Percentiles rank a stretch among this genome's conserved stretches.
phyloP scores from a whole-genome alignment of 2,888 invertebrate species.

The Elysia crispata region DNA sequence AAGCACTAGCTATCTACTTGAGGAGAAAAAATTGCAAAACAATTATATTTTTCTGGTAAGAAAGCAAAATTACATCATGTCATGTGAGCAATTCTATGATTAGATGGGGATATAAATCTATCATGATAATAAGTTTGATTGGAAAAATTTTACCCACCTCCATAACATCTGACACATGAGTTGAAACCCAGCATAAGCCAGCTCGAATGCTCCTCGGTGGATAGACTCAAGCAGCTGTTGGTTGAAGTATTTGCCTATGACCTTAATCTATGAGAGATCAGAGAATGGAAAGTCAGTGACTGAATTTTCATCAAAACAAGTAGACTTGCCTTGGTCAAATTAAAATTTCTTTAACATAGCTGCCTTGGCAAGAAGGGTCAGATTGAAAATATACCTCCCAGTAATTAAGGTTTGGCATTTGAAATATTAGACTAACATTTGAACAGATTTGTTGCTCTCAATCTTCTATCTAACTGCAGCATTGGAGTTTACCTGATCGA shows the following conservation, averaged over 20 bases:
- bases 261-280: conserved; percentile 60
- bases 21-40: too few relatives aligned
- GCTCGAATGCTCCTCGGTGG: conserved; percentile 98
- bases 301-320: background rate
- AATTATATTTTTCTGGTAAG: too few relatives aligned
- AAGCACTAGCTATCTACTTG: too few relatives aligned
- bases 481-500: conserved; percentile 38
- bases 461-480: too few relatives aligned
- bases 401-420: too few relatives aligned
- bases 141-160: conserved; percentile 77
- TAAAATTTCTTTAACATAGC: background rate
- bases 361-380: too few relatives aligned
- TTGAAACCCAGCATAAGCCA: conserved; percentile 92
- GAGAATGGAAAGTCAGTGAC: background rate
- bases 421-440: too few relatives aligned
- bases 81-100: too few relatives aligned
- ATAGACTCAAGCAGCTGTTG: conserved; percentile 82
- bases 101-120: too few relatives aligned
- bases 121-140: too few relatives aligned
- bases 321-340: background rate
- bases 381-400: too few relatives aligned
- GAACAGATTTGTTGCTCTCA: too few relatives aligned
- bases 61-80: background rate
- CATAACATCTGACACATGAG: conserved; percentile 85
- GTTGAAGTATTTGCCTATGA: conserved; percentile 72